A percentile compares a stretch with the other conserved stretches of the same genome.
These are phyloP conservation scores for Spodoptera exigua DNA, from an alignment of 2,888 invertebrate genomes.

Conservation along the genomic window DNA sequence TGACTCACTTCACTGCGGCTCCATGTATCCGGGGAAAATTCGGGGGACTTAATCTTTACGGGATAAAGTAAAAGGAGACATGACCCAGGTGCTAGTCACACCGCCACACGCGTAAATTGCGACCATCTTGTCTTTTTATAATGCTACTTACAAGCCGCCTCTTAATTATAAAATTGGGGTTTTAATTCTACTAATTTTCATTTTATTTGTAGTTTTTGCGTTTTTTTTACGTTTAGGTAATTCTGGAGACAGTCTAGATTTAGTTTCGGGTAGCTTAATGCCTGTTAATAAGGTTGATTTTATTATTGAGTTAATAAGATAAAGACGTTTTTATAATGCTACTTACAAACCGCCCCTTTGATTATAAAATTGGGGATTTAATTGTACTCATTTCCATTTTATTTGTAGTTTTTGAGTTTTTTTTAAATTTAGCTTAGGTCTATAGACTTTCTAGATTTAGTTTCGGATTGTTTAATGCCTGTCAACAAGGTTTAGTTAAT, in stretches of 20 bases:
- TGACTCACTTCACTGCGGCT: constrained; percentile 86
- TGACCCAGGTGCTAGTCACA: constrained; percentile 85
- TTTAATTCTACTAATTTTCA: constrained; percentile 69
- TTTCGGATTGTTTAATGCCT: constrained; percentile 4
- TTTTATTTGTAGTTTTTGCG: constrained; percentile 47
- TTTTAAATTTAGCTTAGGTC: not conserved
- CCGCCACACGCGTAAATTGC: constrained; percentile 79
- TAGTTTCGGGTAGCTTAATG: constrained; percentile 5
- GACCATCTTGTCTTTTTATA: constrained; percentile 81
- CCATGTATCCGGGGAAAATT: constrained; percentile 80
- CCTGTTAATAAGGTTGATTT: not conserved
- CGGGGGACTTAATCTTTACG: constrained; percentile 88
- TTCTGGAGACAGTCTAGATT: constrained; percentile 1
- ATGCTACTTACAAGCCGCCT: constrained; percentile 69
- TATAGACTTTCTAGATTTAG: constrained; percentile 1
- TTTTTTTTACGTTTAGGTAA: not conserved
- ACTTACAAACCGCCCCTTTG: constrained; percentile 69
- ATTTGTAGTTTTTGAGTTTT: constrained; percentile 28
- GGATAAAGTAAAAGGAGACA: constrained; percentile 88
- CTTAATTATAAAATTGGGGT: constrained; percentile 81
- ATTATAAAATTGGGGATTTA: constrained; percentile 78
- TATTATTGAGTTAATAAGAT: not conserved
- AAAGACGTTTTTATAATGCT: too few relatives aligned
- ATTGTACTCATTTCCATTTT: constrained; percentile 69
- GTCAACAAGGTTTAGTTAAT: not conserved